These are phyloP conservation scores for Cossypha caffra DNA, from an alignment of 2,797 vertebrate genomes.

Conservation along the genomic window DNA sequence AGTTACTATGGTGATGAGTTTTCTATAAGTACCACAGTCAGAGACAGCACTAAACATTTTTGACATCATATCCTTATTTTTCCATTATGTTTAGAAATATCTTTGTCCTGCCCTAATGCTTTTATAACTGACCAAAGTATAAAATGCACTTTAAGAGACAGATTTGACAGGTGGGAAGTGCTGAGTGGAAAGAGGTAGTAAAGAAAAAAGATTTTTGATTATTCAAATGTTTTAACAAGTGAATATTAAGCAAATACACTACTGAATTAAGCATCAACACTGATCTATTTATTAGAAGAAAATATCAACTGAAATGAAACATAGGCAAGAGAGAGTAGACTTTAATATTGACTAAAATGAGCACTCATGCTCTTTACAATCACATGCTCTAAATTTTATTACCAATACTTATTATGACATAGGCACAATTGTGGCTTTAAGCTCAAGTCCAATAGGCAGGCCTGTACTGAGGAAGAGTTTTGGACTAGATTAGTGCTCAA, in stretches of 20 bases:
- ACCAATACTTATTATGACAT: neutral
- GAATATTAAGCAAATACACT: neutral
- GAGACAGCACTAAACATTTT: neutral
- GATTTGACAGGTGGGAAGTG: neutral
- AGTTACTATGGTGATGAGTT: conserved; percentile 58
- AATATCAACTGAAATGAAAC: neutral
- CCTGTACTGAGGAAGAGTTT: neutral
- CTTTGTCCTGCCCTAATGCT: neutral
- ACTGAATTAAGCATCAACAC: neutral
- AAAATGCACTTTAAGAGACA: neutral
- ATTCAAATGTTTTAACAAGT: neutral
- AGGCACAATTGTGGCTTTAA: neutral
- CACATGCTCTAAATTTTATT: neutral
- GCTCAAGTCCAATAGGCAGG: neutral
- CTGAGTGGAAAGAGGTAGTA: neutral
- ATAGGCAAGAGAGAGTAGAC: neutral
- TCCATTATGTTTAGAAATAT: neutral
- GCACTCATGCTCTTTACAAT: neutral
- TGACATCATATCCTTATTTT: neutral
- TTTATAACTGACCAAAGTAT: neutral
- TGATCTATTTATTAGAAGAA: neutral
- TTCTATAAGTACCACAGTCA: neutral
- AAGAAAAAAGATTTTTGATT: neutral
- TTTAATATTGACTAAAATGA: neutral
- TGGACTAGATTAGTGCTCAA: neutral